Conservation (phyloP, 2,888 invertebrate species). For the Ischnura elegans region DNA sequence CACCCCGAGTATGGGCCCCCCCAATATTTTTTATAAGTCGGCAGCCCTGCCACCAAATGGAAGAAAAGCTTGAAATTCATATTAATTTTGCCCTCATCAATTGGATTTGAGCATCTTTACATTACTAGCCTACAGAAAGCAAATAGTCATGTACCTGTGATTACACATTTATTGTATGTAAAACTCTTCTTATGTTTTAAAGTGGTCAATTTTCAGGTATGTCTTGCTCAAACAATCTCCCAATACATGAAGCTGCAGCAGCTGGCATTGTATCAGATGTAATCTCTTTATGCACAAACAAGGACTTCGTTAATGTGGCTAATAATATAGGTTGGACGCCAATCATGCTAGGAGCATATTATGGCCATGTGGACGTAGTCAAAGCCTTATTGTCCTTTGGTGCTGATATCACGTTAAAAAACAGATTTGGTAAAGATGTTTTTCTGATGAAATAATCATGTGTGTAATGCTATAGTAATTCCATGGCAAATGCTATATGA, state of each 20-base stretch:
- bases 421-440: neutral
- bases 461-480: neutral
- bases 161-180: too few relatives aligned
- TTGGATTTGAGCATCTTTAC: too few relatives aligned
- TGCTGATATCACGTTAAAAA: conserved; percentile 26
- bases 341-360: conserved; percentile 17
- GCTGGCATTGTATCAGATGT: neutral
- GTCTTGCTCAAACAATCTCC: neutral
- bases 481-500: neutral
- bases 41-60: too few relatives aligned
- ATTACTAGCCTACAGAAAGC: too few relatives aligned
- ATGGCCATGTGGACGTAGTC: neutral
- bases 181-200: too few relatives aligned
- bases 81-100: too few relatives aligned
- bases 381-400: neutral
- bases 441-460: too few relatives aligned
- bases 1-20: too few relatives aligned
- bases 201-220: neutral
- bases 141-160: too few relatives aligned
- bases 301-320: neutral
- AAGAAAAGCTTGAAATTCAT: too few relatives aligned
- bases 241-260: conserved; percentile 32
- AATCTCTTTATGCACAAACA: too few relatives aligned
- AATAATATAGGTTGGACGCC: conserved; percentile 46
- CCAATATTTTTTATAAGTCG: too few relatives aligned